Evolutionary conservation across 2,113 vertebrate species (phyloP).

Genomic region (Nothoprocta pentlandii): DNA sequence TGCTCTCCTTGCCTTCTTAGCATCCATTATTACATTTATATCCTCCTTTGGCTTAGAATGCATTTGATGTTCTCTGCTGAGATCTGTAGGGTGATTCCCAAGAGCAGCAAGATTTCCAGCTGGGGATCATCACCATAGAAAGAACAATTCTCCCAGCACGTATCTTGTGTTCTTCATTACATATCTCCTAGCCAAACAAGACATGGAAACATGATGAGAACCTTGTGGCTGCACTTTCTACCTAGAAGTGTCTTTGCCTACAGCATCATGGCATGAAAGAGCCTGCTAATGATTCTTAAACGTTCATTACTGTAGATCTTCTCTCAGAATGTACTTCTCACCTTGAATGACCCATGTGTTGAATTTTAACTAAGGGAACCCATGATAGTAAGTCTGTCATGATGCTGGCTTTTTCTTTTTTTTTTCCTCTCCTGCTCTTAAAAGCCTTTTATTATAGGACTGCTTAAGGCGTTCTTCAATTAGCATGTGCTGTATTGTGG

Average conservation of each 20-base stretch:
- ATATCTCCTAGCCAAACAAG: conserved; percentile 41
- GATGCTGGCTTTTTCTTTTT: conserved; percentile 25
- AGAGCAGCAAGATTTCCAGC: neutral
- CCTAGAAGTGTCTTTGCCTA: conserved; percentile 57
- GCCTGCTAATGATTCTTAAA: conserved; percentile 64
- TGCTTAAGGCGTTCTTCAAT: conserved; percentile 82
- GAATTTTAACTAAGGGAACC: conserved; percentile 66
- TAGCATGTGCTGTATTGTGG: conserved; percentile 80
- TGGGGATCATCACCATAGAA: neutral
- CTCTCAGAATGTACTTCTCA: conserved; percentile 66
- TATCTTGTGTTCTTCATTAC: neutral
- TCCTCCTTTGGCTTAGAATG: neutral
- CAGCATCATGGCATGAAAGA: conserved; percentile 53
- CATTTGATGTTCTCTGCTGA: neutral
- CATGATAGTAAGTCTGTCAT: conserved; percentile 64
- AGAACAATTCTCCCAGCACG: neutral
- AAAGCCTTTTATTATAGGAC: conserved; percentile 81
- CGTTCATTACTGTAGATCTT: conserved; percentile 62
- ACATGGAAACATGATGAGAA: conserved; percentile 17
- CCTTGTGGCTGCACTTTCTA: conserved; percentile 29
- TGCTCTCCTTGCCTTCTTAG: rapidly evolving
- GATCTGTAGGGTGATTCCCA: neutral
- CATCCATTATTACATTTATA: neutral
- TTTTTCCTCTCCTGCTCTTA: conserved; percentile 39
- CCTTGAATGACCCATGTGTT: conserved; percentile 69